Conservation (phyloP, 2,113 vertebrate genomes). For the Pionites leucogaster region DNA sequence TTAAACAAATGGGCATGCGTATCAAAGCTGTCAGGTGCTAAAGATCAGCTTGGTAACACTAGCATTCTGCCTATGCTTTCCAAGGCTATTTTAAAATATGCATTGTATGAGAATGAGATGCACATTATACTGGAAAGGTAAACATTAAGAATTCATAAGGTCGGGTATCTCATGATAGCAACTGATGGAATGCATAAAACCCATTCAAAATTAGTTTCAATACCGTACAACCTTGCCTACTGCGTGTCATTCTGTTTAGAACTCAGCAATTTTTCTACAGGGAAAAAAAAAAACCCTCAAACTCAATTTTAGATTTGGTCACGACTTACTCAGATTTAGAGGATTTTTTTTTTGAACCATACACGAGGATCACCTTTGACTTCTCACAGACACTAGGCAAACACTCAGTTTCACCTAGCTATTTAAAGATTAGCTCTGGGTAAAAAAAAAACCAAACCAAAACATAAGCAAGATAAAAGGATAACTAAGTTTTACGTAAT, state of each 20-base stretch:
- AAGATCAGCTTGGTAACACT: neutral
- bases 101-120: neutral
- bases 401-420: neutral
- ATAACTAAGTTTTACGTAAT: neutral
- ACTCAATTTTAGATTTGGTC: neutral
- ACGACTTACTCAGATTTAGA: neutral
- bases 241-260: neutral
- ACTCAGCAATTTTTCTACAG: neutral
- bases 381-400: neutral
- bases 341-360: neutral
- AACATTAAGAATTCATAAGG: neutral
- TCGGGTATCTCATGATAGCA: neutral
- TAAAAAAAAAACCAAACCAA: rapidly evolving
- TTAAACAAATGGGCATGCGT: neutral
- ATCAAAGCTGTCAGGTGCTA: neutral
- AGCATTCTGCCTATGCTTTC: neutral
- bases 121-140: neutral
- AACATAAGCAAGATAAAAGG: neutral
- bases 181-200: neutral
- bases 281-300: neutral
- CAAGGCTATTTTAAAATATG: neutral
- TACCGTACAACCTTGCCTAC: neutral
- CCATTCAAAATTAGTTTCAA: neutral
- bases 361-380: neutral
- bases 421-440: neutral